Percentiles rank a stretch among this genome's conserved stretches.
Conservation (phyloP, 2,888 invertebrate genomes). For the Neoaliturus tenellus region DNA sequence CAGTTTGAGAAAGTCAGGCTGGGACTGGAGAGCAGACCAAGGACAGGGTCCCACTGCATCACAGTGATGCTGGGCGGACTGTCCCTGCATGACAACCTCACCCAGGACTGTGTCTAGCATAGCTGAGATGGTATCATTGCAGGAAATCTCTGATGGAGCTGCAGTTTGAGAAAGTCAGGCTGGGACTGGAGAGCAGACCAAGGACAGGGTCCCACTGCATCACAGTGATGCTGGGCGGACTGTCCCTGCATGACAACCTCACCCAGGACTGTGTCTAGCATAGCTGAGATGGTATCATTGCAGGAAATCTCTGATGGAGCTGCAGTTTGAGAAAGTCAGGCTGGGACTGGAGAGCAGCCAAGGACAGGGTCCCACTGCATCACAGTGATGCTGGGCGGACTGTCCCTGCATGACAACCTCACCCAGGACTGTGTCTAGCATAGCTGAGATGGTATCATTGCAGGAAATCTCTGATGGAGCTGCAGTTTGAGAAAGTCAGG, state of each 20-base stretch:
- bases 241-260: constrained; percentile 87
- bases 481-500: constrained; percentile 87
- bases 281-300: not conserved
- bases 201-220: constrained; percentile 89
- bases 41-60: constrained; percentile 89
- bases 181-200: constrained; percentile 89
- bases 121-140: not conserved
- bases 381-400: constrained; percentile 86
- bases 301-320: constrained; percentile 78
- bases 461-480: constrained; percentile 78
- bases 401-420: constrained; percentile 87
- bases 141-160: constrained; percentile 80
- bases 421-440: constrained; percentile 86
- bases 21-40: constrained; percentile 88
- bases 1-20: constrained; percentile 87
- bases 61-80: constrained; percentile 89
- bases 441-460: too few species aligned
- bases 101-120: constrained; percentile 77
- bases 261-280: constrained; percentile 82
- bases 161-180: constrained; percentile 85
- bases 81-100: constrained; percentile 87
- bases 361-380: constrained; percentile 89
- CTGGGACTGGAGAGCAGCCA: constrained; percentile 90
- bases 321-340: constrained; percentile 87
- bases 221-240: constrained; percentile 86